Conservation (phyloP, 2,113 vertebrate genomes). For the Coturnix japonica region DNA sequence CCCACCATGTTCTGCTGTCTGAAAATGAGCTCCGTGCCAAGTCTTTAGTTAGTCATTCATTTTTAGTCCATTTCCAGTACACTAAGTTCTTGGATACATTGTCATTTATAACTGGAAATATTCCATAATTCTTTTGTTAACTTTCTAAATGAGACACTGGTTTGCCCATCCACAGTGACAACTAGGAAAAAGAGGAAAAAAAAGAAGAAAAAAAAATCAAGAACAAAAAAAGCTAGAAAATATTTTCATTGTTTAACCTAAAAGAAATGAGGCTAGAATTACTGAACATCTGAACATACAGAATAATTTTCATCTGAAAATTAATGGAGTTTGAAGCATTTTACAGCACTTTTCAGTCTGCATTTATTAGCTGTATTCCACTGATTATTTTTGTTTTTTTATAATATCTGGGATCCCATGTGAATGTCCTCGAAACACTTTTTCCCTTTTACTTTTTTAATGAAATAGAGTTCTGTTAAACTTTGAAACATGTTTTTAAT, state of each 20-base stretch:
- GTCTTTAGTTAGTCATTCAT: slow-evolving; percentile 39
- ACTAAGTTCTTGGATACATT: slow-evolving; percentile 36
- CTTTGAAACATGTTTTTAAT: not conserved
- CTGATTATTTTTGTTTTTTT: not conserved
- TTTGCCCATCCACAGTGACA: not conserved
- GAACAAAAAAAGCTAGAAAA: not conserved
- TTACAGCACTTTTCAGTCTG: not conserved
- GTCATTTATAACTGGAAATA: slow-evolving; percentile 44
- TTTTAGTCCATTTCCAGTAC: slow-evolving; percentile 47
- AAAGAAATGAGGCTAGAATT: not conserved
- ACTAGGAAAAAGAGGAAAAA: not conserved
- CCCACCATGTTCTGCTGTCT: slow-evolving; percentile 4
- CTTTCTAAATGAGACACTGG: slow-evolving; percentile 11
- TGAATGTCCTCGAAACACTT: not conserved
- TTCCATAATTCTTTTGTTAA: not conserved
- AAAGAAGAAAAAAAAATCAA: not conserved
- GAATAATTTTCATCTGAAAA: not conserved
- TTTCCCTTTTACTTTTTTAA: not conserved
- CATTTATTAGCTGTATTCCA: not conserved
- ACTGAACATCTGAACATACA: not conserved
- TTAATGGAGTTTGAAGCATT: not conserved
- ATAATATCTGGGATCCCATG: not conserved
- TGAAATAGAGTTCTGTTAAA: not conserved
- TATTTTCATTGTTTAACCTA: not conserved
- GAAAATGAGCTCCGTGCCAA: slow-evolving; percentile 6